Percentiles rank a stretch among this genome's conserved stretches.
These are phyloP conservation scores for Lucinisca nassula DNA, from an alignment of 2,888 invertebrate genomes.

Conservation along the genomic window DNA sequence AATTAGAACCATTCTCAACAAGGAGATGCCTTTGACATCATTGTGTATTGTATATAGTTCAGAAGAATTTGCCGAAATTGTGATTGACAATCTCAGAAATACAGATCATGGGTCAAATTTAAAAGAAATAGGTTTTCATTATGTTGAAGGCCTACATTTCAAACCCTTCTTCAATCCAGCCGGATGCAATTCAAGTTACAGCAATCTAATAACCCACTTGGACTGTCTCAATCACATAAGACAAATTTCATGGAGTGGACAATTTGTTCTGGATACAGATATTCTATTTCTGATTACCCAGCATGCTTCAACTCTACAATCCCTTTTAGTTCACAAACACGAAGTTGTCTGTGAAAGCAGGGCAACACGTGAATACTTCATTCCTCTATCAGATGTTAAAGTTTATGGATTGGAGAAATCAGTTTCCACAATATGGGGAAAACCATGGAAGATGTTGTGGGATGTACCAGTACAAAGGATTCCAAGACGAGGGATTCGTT, in stretches of 20 bases:
- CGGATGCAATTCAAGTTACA: background rate
- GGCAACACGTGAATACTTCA: background rate
- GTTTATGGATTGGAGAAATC: constrained; percentile 16
- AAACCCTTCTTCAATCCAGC: background rate
- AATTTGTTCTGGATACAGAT: background rate
- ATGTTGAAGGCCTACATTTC: background rate
- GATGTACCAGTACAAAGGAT: constrained; percentile 11
- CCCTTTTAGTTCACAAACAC: background rate
- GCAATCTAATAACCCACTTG: background rate
- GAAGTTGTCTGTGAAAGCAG: background rate
- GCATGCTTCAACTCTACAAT: background rate
- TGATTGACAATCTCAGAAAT: background rate
- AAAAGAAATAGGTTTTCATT: background rate
- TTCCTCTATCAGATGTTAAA: background rate
- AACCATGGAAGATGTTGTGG: background rate
- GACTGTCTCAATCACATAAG: background rate
- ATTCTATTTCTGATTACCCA: background rate
- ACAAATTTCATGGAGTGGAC: background rate
- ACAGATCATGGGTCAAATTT: background rate
- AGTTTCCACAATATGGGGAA: background rate
- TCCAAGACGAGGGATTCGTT: background rate
- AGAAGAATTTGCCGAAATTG: background rate
- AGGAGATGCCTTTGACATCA: background rate
- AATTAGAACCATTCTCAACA: background rate
- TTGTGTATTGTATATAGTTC: background rate